Base-by-base conservation (phyloP, 1,140 invertebrate genomes). In the Drosophila punjabiensis region DNA sequence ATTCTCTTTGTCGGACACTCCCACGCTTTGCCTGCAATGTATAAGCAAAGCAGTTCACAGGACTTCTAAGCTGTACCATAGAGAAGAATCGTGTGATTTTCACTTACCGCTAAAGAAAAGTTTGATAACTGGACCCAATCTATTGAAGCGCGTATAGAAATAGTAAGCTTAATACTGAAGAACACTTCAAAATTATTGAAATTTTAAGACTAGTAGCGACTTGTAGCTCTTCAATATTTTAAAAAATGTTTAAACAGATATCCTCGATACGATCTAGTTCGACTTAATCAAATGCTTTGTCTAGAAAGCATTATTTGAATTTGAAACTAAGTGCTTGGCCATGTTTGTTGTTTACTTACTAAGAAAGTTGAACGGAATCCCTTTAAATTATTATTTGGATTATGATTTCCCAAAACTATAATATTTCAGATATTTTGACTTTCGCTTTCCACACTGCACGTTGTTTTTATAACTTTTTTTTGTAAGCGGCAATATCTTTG, bases 201-300 rank as follows among this genome's bases (percentile, higher is more conserved):
- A 53, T 33, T 53, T 33, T 14, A 14, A 8, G 10, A 33, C 3
- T 33, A 4, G 5, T 33, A 33, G 6, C 9, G 28, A 30, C 4
- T 30, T 30, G 10, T 16, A 28, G 24, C 16, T 32, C 4, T 5
- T 32, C 11, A 33, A 53, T 67, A 62, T 55, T 66, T 24, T 10
- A 30, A 35, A 39, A 69, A 14, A 43, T 11, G 13, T 60, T 61
- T 24, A 24, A 24, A 24, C 8, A 18, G 30, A 28, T 11, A 68
- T 48, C 18, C 48, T 70, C n/a, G n/a, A 39, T 53, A 50, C 32
- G 67, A 28, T 66, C n/a, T 45, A 53, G 30, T 37, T 13, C 30
- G 32, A 33, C 62, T 37, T 37, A 67, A n/a, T 35, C n/a, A 14
- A 53, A 53, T 53, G 20, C 18, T 48, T 24, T 52, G 35, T 4